phyloP scores from a whole-genome alignment of 2,797 vertebrate genomes.

The Enteromius fasciolatus region DNA sequence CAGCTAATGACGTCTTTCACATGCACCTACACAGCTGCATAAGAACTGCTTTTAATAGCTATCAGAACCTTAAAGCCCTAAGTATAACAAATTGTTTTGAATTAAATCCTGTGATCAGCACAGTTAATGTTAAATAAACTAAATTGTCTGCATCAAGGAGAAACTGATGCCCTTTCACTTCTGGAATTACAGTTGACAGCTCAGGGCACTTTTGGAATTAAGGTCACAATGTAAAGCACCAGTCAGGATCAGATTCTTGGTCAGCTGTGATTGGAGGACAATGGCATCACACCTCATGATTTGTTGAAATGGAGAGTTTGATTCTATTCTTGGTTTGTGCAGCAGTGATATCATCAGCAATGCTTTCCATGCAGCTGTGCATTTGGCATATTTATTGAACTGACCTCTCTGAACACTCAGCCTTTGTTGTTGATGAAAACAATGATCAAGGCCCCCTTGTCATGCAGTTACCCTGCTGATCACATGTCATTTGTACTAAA shows the following conservation, averaged over 20 bases:
- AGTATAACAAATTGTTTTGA: not conserved
- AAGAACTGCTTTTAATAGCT: not conserved
- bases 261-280: conserved; percentile 59
- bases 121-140: not conserved
- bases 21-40: not conserved
- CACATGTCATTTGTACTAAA: conserved; percentile 58
- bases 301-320: conserved; percentile 37
- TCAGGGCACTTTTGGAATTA: conserved; percentile 46
- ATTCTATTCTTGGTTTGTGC: conserved; percentile 46
- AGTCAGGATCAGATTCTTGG: conserved; percentile 67
- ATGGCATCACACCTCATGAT: conserved; percentile 45
- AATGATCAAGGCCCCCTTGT: conserved; percentile 38
- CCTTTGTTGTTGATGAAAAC: conserved; percentile 40
- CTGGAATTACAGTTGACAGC: conserved; percentile 31
- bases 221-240: conserved; percentile 52
- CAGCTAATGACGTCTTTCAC: not conserved
- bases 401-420: conserved; percentile 43
- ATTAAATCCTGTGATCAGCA: not conserved
- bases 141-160: conserved; percentile 8
- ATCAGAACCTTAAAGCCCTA: not conserved
- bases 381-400: conserved; percentile 51
- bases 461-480: conserved; percentile 43
- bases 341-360: conserved; percentile 59
- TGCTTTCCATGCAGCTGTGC: conserved; percentile 45
- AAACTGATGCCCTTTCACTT: conserved; percentile 28